Percentiles rank a stretch among this genome's conserved stretches.
Evolutionary conservation across 2,113 vertebrate species (phyloP).

Genomic region (Mohoua ochrocephala): DNA sequence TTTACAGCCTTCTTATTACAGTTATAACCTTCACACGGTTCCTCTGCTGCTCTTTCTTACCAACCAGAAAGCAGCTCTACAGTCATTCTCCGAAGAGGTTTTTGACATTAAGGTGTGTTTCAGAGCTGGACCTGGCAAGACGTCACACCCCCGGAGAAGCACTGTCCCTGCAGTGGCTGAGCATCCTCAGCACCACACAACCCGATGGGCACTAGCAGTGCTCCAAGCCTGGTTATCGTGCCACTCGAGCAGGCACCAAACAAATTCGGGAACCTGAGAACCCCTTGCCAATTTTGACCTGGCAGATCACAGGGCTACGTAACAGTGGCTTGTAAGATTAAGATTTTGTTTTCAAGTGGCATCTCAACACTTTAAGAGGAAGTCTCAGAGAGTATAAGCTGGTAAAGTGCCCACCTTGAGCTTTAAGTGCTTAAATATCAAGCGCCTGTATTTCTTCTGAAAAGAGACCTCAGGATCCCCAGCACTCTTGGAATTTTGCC

Average conservation of each 20-base stretch:
- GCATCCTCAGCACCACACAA: background rate
- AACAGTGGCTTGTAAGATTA: background rate
- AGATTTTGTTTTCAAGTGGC: background rate
- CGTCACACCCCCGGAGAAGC: background rate
- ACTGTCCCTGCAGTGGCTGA: background rate
- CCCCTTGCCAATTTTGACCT: background rate
- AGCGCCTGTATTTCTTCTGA: background rate
- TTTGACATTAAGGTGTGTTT: background rate
- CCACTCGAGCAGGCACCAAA: background rate
- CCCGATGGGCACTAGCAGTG: background rate
- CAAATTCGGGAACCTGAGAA: background rate
- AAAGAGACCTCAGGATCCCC: background rate
- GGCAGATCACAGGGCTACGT: background rate
- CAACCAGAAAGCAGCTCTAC: background rate
- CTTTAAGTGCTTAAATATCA: background rate
- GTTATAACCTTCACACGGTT: background rate
- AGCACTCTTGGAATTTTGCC: slow-evolving; percentile 5
- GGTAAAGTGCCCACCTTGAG: background rate
- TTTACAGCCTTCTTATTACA: slow-evolving; percentile 27
- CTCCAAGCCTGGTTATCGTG: background rate
- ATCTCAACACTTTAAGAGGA: background rate
- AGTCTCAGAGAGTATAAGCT: background rate
- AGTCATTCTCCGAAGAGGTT: background rate
- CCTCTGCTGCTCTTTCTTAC: background rate
- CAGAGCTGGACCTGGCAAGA: background rate